A percentile compares a stretch with the other conserved stretches of the same genome.
phyloP scores from a whole-genome alignment of 1,140 invertebrate genomes.

The Berghia stephanieae region DNA sequence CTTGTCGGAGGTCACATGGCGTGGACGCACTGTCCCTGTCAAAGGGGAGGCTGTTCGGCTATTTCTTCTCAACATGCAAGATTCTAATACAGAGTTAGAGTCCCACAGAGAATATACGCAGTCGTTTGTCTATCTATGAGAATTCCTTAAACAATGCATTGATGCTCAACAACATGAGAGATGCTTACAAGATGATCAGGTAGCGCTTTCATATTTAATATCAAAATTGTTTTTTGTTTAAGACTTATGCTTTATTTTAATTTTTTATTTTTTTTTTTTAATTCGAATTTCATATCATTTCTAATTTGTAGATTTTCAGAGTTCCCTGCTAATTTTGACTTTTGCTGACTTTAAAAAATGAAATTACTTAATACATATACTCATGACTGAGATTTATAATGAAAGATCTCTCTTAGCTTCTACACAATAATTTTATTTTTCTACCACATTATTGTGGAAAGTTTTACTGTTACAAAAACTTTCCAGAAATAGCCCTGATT shows the following conservation, averaged over 20 bases:
- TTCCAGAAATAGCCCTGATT: too few species aligned
- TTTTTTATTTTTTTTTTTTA: too few species aligned
- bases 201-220: constrained; percentile 41
- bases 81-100: constrained; percentile 78
- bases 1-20: constrained; percentile 88
- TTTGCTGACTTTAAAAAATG: too few species aligned
- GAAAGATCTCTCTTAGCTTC: too few species aligned
- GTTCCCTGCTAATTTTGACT: too few species aligned
- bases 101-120: constrained; percentile 69
- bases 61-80: constrained; percentile 83
- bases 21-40: constrained; percentile 79
- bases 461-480: too few species aligned
- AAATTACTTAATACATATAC: too few species aligned
- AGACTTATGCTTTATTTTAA: neutral
- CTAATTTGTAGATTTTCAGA: too few species aligned
- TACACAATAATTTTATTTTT: too few species aligned
- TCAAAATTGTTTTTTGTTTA: neutral
- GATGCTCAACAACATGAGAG: constrained; percentile 88
- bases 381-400: too few species aligned
- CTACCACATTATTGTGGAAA: too few species aligned
- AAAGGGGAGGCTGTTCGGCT: constrained; percentile 81
- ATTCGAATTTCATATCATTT: neutral
- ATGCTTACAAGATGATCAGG: constrained; percentile 84
- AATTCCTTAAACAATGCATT: constrained; percentile 93
- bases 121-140: constrained; percentile 77